Base-by-base conservation (phyloP, 2,113 vertebrate species). In the Brachyistius frenatus region DNA sequence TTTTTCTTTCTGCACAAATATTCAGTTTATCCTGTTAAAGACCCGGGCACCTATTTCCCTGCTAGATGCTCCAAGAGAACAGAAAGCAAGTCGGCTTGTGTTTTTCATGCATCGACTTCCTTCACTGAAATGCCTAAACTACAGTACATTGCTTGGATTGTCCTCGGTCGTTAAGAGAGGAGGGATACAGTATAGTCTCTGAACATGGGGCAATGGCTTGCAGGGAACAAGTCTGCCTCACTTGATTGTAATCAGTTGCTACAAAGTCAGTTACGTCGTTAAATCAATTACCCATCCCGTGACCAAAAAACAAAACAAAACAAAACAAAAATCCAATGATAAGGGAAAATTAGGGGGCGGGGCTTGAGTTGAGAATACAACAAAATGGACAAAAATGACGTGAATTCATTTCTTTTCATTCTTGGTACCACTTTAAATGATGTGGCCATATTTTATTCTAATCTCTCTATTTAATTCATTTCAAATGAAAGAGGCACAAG, bases 401-500 rank as follows among this genome's bases (percentile, higher is more conserved):
- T 64, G n/a, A 71, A 61, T 46, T 55, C 1, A 37, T 70, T 60
- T 68, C 31, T 75, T 65, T 9, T 80, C 54, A 80, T 80, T 87
- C 63, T 78, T 56, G 79, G 63, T 65, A 57, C 54, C 56, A 64
- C 80, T 84, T 83, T 30, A 81, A 82, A 71, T 15, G 6, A 69
- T 47, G 68, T 77, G 76, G 84, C 78, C 72, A 47, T 76, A 31
- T 65, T 74, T 73, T 52, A 55, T 72, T 36, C 68, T 72, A 84
- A 85, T 73, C 68, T 85, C 60, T 72, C 54, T 39, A 54, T 73
- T 84, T 32, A 76, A 73, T 82, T 41, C 39, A 52, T 78, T 76
- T 71, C 7, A 80, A 90, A 86, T 30, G 70, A 82, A 80, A 44
- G 84, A 92, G 88, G 88, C 91, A 92, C 88, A 88, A 47, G 46